phyloP scores from a whole-genome alignment of 2,888 invertebrate species.

The Eumerus sabulonum region DNA sequence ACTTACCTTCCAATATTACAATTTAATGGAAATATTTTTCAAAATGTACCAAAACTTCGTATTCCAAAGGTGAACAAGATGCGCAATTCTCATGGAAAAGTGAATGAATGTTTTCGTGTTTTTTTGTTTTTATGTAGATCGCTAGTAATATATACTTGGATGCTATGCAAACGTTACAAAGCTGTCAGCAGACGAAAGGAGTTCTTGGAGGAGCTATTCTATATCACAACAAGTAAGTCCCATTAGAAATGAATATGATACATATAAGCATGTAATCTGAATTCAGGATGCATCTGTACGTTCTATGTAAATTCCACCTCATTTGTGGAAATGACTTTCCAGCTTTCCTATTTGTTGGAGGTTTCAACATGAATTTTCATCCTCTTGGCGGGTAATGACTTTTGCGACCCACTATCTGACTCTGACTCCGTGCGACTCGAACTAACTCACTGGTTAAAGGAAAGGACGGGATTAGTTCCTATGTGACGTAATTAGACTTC shows the following conservation, averaged over 20 bases:
- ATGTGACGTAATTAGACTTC: too few relatives aligned
- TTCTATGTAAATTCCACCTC: too few relatives aligned
- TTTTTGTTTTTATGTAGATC: conserved; percentile 82
- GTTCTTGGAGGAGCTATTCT: conserved; percentile 91
- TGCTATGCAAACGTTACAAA: conserved; percentile 91
- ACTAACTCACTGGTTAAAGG: too few relatives aligned
- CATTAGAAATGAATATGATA: not conserved
- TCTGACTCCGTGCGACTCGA: too few relatives aligned
- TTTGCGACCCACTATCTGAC: too few relatives aligned
- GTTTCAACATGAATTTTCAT: too few relatives aligned
- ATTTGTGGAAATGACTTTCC: too few relatives aligned
- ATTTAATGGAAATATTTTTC: conserved; percentile 90
- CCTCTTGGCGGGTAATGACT: too few relatives aligned
- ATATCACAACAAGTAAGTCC: conserved; percentile 91
- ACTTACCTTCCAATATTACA: conserved; percentile 92
- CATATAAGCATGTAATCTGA: not conserved
- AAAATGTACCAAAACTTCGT: conserved; percentile 88
- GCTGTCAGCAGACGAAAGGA: conserved; percentile 88
- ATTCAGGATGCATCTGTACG: too few relatives aligned
- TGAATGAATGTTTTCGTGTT: not conserved
- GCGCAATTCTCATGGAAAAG: conserved; percentile 4
- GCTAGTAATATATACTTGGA: conserved; percentile 92
- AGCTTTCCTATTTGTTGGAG: too few relatives aligned
- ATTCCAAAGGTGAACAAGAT: conserved; percentile 86
- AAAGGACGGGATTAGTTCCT: too few relatives aligned